These are phyloP conservation scores for Spialia ferax DNA, from an alignment of 2,888 invertebrate genomes.

Conservation along the genomic window DNA sequence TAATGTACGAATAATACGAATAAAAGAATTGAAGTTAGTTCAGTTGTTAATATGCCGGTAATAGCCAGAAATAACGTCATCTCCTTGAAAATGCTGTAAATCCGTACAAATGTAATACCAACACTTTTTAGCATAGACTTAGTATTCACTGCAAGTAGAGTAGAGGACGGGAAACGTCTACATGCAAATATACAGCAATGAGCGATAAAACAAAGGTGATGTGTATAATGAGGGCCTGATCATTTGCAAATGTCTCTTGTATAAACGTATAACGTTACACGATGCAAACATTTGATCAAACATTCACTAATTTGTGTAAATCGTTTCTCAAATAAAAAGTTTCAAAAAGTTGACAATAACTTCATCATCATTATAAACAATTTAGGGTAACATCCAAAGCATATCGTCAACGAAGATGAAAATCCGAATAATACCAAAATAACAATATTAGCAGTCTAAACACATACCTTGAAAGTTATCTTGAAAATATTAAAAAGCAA, in stretches of 20 bases:
- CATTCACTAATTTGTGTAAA: not conserved
- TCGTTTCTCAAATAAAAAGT: too few relatives aligned
- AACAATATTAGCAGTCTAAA: not conserved
- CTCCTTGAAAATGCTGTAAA: not conserved
- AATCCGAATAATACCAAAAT: not conserved
- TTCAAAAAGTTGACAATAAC: conserved; percentile 5
- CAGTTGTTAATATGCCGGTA: not conserved
- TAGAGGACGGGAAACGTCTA: conserved; percentile 13
- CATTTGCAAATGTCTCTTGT: conserved; percentile 17
- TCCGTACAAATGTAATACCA: conserved; percentile 1
- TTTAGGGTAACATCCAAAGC: not conserved
- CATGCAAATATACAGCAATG: conserved; percentile 19
- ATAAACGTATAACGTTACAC: not conserved
- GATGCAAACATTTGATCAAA: not conserved
- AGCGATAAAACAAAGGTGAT: conserved; percentile 6
- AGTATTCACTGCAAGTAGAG: conserved; percentile 22
- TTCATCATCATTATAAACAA: not conserved
- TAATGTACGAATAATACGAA: too few relatives aligned
- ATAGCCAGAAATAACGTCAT: not conserved
- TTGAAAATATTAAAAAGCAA: too few relatives aligned
- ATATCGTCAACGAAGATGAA: not conserved
- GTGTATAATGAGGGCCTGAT: conserved; percentile 22
- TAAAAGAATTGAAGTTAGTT: not conserved
- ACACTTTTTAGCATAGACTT: conserved; percentile 19
- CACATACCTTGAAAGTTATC: too few relatives aligned